Conservation (phyloP, 2,113 vertebrate genomes). For the Ictalurus furcatus region DNA sequence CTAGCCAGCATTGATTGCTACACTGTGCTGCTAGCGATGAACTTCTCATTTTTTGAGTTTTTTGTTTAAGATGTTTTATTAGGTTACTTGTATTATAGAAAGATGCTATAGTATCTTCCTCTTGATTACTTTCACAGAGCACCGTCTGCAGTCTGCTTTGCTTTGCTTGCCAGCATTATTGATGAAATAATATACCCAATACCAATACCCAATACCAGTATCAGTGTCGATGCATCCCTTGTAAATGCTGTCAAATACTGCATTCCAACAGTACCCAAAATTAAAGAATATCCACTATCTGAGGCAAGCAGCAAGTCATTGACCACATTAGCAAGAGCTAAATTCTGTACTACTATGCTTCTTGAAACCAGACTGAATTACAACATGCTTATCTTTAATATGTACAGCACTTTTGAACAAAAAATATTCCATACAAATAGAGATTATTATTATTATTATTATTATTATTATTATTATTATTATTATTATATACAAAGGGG, state of each 20-base stretch:
- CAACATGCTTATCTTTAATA: neutral
- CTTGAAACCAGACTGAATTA: neutral
- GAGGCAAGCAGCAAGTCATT: neutral
- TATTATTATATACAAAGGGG: neutral
- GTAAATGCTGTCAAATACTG: neutral
- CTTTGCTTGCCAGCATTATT: neutral
- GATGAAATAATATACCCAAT: neutral
- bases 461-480: conserved; percentile 1
- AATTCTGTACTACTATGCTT: neutral
- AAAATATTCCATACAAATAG: neutral
- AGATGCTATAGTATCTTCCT: neutral
- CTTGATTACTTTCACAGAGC: neutral
- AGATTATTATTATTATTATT: neutral
- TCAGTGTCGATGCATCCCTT: neutral
- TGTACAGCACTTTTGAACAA: neutral
- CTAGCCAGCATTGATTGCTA: neutral
- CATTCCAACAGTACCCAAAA: neutral
- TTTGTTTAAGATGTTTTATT: neutral
- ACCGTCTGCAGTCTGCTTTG: neutral
- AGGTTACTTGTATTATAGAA: neutral
- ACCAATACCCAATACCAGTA: neutral
- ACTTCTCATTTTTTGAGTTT: neutral
- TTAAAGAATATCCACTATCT: neutral
- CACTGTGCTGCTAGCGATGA: neutral
- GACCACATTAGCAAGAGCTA: neutral